phyloP scores from a whole-genome alignment of 2,888 invertebrate species.

The Ophion costatus region DNA sequence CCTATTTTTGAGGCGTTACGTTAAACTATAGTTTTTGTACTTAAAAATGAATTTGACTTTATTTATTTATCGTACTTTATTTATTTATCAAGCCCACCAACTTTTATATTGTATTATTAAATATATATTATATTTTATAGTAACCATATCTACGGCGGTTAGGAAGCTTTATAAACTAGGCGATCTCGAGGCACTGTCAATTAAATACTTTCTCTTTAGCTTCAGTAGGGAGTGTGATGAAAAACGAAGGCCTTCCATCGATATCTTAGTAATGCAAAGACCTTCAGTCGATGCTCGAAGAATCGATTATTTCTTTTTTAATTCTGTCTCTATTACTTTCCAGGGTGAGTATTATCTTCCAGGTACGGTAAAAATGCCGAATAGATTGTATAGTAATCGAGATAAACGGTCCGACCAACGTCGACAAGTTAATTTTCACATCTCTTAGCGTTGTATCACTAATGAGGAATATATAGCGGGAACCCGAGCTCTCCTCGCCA shows the following conservation, averaged over 20 bases:
- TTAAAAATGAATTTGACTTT: too few species aligned
- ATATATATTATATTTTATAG: too few species aligned
- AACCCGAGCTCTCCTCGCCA: conserved; percentile 21
- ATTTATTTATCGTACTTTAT: too few species aligned
- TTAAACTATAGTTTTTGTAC: too few species aligned
- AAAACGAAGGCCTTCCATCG: background rate
- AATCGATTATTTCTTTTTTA: background rate
- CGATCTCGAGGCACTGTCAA: too few species aligned
- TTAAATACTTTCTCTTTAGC: too few species aligned
- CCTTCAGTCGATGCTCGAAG: background rate
- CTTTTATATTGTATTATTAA: too few species aligned
- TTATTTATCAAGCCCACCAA: too few species aligned
- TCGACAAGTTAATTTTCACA: conserved; percentile 40
- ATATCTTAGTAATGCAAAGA: background rate
- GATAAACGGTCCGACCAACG: conserved; percentile 37
- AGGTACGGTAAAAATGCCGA: background rate
- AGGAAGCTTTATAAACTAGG: too few species aligned
- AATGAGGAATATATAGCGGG: conserved; percentile 39
- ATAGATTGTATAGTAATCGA: background rate
- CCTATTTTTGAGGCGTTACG: too few species aligned
- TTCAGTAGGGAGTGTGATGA: too few species aligned
- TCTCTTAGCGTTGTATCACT: conserved; percentile 13
- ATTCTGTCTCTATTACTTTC: background rate
- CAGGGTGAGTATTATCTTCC: background rate
- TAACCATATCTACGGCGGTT: too few species aligned